phyloP scores from a whole-genome alignment of 2,888 invertebrate species.

The Helicoverpa assulta region DNA sequence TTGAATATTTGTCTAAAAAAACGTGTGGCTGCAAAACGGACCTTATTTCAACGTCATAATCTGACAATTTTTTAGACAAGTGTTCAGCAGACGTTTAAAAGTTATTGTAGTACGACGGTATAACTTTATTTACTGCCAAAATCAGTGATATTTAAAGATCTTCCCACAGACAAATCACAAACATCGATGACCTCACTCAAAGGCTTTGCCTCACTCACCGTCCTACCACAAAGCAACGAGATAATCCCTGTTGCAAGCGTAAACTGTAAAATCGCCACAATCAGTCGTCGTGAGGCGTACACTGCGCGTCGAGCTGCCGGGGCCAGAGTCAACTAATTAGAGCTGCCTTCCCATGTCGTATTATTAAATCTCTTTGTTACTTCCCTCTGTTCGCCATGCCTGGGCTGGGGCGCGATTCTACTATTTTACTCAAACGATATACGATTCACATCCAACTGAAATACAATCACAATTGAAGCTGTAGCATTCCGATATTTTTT shows the following conservation, averaged over 20 bases:
- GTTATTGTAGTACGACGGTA: too few relatives aligned
- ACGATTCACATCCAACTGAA: too few relatives aligned
- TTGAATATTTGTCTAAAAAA: too few relatives aligned
- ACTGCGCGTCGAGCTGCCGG: conserved; percentile 17
- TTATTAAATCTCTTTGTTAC: conserved; percentile 54
- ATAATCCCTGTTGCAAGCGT: not conserved
- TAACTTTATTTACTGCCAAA: too few relatives aligned
- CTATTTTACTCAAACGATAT: too few relatives aligned
- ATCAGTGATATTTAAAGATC: not conserved
- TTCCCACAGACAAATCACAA: not conserved
- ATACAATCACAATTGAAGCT: too few relatives aligned
- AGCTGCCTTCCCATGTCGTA: conserved; percentile 29
- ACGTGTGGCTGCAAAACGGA: too few relatives aligned
- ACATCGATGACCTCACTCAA: not conserved
- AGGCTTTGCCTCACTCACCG: not conserved
- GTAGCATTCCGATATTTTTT: too few relatives aligned
- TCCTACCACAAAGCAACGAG: not conserved
- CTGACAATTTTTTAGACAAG: too few relatives aligned
- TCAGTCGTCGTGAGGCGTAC: conserved; percentile 12
- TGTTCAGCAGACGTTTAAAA: too few relatives aligned
- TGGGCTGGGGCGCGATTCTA: conserved; percentile 1
- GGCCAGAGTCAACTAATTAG: conserved; percentile 54
- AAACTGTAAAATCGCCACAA: conserved; percentile 10
- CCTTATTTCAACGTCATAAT: too few relatives aligned
- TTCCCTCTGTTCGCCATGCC: conserved; percentile 44